Evolutionary conservation across 2,797 vertebrate genomes (phyloP).

Genomic region (Helicolenus hilgendorfi): DNA sequence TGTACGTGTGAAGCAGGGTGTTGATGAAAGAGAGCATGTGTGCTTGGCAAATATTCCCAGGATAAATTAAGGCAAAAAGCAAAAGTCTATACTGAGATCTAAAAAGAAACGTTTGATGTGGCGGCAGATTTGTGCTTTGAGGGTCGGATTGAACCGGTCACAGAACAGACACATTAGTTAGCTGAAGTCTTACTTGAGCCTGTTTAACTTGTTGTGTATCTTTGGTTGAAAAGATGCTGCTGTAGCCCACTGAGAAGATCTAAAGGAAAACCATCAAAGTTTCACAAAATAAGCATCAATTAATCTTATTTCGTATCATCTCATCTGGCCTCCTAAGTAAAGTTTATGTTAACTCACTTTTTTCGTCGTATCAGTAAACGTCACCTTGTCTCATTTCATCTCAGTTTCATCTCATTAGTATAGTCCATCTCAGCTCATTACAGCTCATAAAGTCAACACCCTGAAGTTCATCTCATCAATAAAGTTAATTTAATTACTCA

Average conservation of each 20-base stretch:
- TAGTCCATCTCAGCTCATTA: background rate
- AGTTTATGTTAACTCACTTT: too few relatives aligned
- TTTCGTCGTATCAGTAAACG: too few relatives aligned
- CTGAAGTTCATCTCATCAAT: background rate
- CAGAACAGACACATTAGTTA: constrained; percentile 41
- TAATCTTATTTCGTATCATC: background rate
- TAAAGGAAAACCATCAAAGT: background rate
- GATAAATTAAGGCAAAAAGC: constrained; percentile 78
- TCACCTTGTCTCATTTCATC: background rate
- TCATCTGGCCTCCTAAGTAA: background rate
- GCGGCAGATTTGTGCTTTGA: constrained; percentile 70
- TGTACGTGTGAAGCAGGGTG: constrained; percentile 70
- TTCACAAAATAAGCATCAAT: background rate
- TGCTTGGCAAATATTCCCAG: constrained; percentile 81
- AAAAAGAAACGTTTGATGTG: constrained; percentile 73
- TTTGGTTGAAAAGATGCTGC: constrained; percentile 11
- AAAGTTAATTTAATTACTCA: background rate
- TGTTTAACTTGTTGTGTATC: constrained; percentile 18
- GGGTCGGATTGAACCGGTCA: constrained; percentile 65
- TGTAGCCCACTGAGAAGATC: constrained; percentile 4
- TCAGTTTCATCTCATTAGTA: background rate
- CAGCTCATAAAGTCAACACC: background rate
- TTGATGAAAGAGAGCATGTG: constrained; percentile 81
- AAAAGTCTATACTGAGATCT: constrained; percentile 64
- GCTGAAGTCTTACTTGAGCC: constrained; percentile 8